phyloP scores from a whole-genome alignment of 2,888 invertebrate species.

The Phlogophora meticulosa region DNA sequence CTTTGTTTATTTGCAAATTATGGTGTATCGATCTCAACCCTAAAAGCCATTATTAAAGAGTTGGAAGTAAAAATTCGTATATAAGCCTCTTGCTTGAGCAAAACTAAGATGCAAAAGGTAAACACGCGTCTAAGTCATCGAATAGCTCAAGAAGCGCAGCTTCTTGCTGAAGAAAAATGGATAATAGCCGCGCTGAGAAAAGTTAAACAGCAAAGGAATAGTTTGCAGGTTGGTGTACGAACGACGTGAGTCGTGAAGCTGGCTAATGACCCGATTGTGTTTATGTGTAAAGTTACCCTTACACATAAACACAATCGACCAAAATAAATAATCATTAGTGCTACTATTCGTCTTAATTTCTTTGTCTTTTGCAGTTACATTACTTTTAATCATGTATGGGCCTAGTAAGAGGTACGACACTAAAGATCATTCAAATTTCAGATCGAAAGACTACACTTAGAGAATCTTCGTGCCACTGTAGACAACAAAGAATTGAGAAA shows the following conservation, averaged over 20 bases:
- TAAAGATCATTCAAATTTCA: slow-evolving; percentile 55
- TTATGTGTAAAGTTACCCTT: too few relatives aligned
- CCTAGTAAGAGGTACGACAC: not conserved
- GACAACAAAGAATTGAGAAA: slow-evolving; percentile 10
- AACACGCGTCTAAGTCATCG: slow-evolving; percentile 66
- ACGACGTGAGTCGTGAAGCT: not conserved
- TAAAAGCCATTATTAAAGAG: too few relatives aligned
- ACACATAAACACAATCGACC: too few relatives aligned
- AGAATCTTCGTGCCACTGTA: slow-evolving; percentile 72
- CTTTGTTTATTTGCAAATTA: too few relatives aligned
- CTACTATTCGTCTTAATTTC: too few relatives aligned
- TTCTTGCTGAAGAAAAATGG: slow-evolving; percentile 84
- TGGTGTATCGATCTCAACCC: too few relatives aligned
- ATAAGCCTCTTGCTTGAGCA: not conserved
- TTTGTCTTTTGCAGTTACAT: too few relatives aligned
- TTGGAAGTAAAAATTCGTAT: not conserved
- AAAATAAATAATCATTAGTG: too few relatives aligned
- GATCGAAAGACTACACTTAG: slow-evolving; percentile 84
- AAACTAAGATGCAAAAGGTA: slow-evolving; percentile 32
- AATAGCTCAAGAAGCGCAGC: slow-evolving; percentile 79
- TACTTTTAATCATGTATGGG: not conserved
- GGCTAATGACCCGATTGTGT: too few relatives aligned
- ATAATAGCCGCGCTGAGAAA: slow-evolving; percentile 76
- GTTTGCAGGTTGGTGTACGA: slow-evolving; percentile 74
- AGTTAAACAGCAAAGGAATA: slow-evolving; percentile 79